A percentile compares a stretch with the other conserved stretches of the same genome.
Evolutionary conservation across 2,888 invertebrate genomes (phyloP).

Genomic region (Ornithoptera priamus): DNA sequence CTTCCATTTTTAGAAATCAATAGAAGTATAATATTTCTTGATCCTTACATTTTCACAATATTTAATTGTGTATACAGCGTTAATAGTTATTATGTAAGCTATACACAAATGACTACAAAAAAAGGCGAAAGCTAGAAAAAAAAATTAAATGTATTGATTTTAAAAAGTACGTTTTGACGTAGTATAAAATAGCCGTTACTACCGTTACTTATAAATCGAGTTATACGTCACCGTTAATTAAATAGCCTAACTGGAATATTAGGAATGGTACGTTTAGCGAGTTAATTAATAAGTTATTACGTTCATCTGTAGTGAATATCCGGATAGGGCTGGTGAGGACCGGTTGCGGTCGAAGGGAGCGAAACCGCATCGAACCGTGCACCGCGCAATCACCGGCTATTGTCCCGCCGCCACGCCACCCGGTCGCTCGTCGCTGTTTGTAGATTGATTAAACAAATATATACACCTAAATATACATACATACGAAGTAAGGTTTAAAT

Average conservation of each 20-base stretch:
- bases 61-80: too few relatives aligned
- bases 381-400: conserved; percentile 58
- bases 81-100: too few relatives aligned
- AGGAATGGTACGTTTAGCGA: conserved; percentile 33
- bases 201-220: background rate
- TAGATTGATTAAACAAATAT: conserved; percentile 21
- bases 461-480: conserved; percentile 4
- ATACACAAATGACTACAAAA: too few relatives aligned
- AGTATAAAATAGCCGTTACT: background rate
- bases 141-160: background rate
- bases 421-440: conserved; percentile 5
- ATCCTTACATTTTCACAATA: too few relatives aligned
- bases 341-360: conserved; percentile 45
- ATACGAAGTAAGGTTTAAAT: background rate
- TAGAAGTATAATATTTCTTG: too few relatives aligned
- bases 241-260: background rate
- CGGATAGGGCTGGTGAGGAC: conserved; percentile 36
- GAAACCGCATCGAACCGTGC: conserved; percentile 52
- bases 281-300: conserved; percentile 52
- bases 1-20: too few relatives aligned
- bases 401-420: conserved; percentile 39
- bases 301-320: conserved; percentile 48
- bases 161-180: background rate
- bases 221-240: conserved; percentile 6
- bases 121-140: background rate